Evolutionary conservation across 2,113 vertebrate genomes (phyloP), one percentile per base, ranked within the genome.

Genomic region (Gracilinanus agilis): DNA sequence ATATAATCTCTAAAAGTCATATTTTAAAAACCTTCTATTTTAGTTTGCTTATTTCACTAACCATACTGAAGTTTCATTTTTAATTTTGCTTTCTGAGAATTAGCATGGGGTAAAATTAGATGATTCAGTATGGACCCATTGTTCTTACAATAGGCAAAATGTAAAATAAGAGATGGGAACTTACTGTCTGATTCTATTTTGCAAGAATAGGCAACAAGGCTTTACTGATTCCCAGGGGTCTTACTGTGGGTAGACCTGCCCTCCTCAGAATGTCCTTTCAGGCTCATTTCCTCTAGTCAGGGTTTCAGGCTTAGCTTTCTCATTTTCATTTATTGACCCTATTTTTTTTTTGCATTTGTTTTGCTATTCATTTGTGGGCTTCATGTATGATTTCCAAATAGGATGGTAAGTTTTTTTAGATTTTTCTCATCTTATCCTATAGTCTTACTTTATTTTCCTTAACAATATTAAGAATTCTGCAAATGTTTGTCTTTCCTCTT

Each of bases 351-450:
- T 92, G 89, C 89, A 49, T 97, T 96, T 92, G 92, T 93, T 94
- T 58, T 44, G 92, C 92, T 83, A 54, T 91, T 67, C 16, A 44
- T 58, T 58, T 53, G 53, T 92, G 53, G 93, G 44, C 95, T 96
- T 12, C 53, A 94, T 56, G 90, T 44, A 67, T 89, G 75, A 56
- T 97, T 96, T 94, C 55, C 67, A 55, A 92, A 93, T 90, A 94
- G 58, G 92, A 67, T 40, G 44, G 49, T 53, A 44, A 0, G 0
- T 94, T 96, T 97, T 94, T 0, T 90, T 0, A 3, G 83, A 89
- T 96, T 96, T 97, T 96, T 95, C 94, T 97, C 95, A 93, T 93
- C 44, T 91, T 96, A 75, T 92, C 55, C 55, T 95, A 94, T 88
- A 92, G 0, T 11, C 93, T 94, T 94, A 92, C 89, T 95, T 97